These are phyloP conservation scores for Hydropsyche betteni DNA, from an alignment of 2,888 invertebrate genomes.

Conservation along the genomic window DNA sequence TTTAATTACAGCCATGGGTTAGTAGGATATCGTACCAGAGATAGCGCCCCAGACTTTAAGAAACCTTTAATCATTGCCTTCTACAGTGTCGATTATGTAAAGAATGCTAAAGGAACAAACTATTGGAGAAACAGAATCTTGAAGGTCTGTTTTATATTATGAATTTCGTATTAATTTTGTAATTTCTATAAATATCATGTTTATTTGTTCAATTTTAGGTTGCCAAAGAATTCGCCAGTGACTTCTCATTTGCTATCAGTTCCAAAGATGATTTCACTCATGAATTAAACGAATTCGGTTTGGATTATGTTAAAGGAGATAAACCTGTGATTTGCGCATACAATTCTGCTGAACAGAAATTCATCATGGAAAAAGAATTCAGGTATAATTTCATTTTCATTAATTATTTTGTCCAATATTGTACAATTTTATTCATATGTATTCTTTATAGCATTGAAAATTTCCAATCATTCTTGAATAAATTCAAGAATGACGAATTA, in stretches of 20 bases:
- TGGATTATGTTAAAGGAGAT: conserved; percentile 85
- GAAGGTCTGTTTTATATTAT: conserved; percentile 66
- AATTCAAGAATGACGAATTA: conserved; percentile 81
- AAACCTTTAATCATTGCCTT: conserved; percentile 92
- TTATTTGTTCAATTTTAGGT: conserved; percentile 60
- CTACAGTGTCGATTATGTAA: conserved; percentile 93
- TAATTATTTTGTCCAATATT: background rate
- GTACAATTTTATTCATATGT: background rate
- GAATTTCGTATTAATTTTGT: background rate
- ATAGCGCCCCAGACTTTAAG: conserved; percentile 85
- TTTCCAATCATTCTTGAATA: conserved; percentile 84
- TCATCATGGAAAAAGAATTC: conserved; percentile 88
- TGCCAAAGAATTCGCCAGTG: conserved; percentile 73
- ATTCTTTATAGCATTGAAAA: conserved; percentile 74
- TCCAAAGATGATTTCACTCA: conserved; percentile 93
- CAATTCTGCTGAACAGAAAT: conserved; percentile 88
- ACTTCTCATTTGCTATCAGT: conserved; percentile 87
- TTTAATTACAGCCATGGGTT: conserved; percentile 79
- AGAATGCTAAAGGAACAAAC: conserved; percentile 97
- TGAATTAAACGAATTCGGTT: conserved; percentile 93
- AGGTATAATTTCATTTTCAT: conserved; percentile 66
- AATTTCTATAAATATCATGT: background rate
- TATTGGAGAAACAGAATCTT: conserved; percentile 98
- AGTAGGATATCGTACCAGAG: conserved; percentile 88
- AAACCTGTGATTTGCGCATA: conserved; percentile 90